Percentiles rank a stretch among this genome's conserved stretches.
These are phyloP conservation scores for Mungos mungo DNA, from an alignment of 2,113 vertebrate genomes.

Conservation along the genomic window DNA sequence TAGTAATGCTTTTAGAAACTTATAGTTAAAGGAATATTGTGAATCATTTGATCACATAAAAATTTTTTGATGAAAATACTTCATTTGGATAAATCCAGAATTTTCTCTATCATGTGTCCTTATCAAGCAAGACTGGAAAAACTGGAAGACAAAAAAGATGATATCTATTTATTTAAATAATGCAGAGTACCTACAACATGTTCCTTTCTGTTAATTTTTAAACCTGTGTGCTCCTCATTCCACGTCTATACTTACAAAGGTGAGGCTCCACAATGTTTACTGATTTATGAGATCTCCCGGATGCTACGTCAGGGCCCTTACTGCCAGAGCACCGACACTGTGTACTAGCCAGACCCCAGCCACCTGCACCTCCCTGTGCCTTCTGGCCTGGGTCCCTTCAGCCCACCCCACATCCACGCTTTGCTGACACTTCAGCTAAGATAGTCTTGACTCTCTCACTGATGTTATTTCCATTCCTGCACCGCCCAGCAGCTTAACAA, in stretches of 20 bases:
- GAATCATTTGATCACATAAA: slow-evolving; percentile 2
- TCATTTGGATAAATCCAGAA: neutral
- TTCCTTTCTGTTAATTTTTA: neutral
- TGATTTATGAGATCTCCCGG: neutral
- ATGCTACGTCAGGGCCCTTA: neutral
- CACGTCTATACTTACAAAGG: neutral
- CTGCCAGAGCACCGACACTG: rapidly evolving
- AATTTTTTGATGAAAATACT: neutral
- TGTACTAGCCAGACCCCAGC: neutral
- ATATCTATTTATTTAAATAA: neutral
- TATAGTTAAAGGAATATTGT: neutral
- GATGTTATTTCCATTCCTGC: neutral
- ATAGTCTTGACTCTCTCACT: neutral
- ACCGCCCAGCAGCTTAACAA: neutral
- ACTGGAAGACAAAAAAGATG: neutral
- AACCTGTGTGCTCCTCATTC: neutral
- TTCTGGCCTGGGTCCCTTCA: neutral
- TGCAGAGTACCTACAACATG: neutral
- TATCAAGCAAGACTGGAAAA: neutral
- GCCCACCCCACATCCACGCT: neutral
- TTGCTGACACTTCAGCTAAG: neutral
- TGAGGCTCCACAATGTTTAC: neutral
- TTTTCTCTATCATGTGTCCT: neutral
- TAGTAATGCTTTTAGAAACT: neutral
- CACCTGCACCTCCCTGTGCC: neutral